Conservation (phyloP, 2,113 vertebrate genomes). For the Hypocryptadius cinnamomeus region DNA sequence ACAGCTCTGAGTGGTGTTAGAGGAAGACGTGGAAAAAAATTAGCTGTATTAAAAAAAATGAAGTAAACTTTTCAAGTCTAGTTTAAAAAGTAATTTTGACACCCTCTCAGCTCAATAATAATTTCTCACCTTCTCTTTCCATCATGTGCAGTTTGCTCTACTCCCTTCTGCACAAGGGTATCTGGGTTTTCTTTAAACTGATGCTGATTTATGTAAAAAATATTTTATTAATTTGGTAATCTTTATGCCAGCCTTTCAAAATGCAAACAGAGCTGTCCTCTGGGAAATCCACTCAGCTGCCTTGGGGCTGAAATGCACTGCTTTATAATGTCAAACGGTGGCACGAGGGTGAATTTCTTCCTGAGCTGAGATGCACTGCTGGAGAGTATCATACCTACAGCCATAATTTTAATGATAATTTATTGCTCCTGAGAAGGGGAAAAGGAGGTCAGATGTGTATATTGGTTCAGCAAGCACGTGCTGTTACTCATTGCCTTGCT, state of each 20-base stretch:
- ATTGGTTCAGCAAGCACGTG: not conserved
- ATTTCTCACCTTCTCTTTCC: not conserved
- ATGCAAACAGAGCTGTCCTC: conserved; percentile 24
- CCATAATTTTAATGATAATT: conserved; percentile 42
- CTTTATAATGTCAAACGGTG: conserved; percentile 18
- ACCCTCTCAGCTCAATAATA: not conserved
- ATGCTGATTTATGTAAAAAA: conserved; percentile 39
- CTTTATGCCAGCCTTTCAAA: conserved; percentile 39
- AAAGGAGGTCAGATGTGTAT: conserved; percentile 28
- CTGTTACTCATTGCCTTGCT: not conserved
- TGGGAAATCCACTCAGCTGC: conserved; percentile 1
- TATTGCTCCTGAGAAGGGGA: conserved; percentile 44
- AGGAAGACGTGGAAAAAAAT: not conserved
- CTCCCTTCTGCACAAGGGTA: not conserved
- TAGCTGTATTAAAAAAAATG: not conserved
- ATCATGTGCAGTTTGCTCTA: not conserved
- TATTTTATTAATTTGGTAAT: conserved; percentile 50
- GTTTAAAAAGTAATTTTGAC: not conserved
- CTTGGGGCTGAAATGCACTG: not conserved
- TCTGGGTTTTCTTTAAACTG: conserved; percentile 7
- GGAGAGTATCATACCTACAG: not conserved
- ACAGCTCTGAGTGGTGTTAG: not conserved
- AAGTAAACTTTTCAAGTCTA: not conserved
- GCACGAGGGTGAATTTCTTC: not conserved
- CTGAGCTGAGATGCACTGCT: not conserved